Conservation (phyloP, 2,888 invertebrate species). For the Acanthosepion pharaonis region DNA sequence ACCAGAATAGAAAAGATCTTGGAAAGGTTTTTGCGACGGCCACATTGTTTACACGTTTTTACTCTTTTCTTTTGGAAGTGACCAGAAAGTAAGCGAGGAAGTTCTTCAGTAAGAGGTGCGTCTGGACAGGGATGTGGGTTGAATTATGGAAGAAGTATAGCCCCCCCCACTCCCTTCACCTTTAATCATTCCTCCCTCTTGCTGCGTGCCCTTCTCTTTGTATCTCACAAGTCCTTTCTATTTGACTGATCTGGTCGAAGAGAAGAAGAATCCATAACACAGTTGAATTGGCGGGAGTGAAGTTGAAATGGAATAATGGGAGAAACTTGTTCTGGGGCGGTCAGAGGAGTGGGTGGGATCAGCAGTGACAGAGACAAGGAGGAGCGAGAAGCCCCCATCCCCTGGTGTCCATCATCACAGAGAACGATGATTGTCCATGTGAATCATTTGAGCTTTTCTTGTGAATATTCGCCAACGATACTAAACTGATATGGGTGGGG, state of each 20-base stretch:
- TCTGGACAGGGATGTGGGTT: too few relatives aligned
- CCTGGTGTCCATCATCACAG: constrained; percentile 15
- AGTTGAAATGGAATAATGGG: background rate
- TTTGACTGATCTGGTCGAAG: too few relatives aligned
- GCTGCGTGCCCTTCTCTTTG: background rate
- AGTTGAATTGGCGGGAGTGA: too few relatives aligned
- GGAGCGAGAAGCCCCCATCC: background rate
- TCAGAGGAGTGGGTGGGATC: background rate
- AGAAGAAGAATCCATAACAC: too few relatives aligned
- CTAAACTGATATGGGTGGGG: background rate
- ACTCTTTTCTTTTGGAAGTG: too few relatives aligned
- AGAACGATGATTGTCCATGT: constrained; percentile 6
- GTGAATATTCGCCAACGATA: background rate
- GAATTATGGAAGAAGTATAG: background rate
- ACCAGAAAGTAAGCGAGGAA: too few relatives aligned
- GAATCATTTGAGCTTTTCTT: background rate
- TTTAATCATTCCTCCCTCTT: too few relatives aligned
- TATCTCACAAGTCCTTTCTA: background rate
- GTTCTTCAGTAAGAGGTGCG: too few relatives aligned
- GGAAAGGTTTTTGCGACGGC: too few relatives aligned
- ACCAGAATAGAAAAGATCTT: too few relatives aligned
- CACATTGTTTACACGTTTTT: too few relatives aligned
- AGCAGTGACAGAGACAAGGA: background rate
- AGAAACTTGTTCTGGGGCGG: background rate
- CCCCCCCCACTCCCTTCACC: background rate